These are phyloP conservation scores for Epinephelus coioides DNA, from an alignment of 2,797 vertebrate genomes.

Conservation along the genomic window DNA sequence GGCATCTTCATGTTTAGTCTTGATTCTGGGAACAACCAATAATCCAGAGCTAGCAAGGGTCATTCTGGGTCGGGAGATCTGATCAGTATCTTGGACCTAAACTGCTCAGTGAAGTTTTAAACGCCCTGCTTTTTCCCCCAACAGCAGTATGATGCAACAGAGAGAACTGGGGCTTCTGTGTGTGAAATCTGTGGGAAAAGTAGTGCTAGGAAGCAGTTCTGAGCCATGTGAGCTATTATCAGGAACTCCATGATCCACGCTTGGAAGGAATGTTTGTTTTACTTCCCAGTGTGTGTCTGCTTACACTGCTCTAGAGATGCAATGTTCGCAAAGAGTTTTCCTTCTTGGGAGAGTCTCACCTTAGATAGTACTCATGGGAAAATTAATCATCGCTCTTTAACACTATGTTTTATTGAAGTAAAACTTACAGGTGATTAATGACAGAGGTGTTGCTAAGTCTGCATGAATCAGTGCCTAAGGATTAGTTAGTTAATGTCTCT, in stretches of 20 bases:
- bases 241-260: conserved; percentile 32
- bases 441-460: not conserved
- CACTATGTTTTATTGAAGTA: conserved; percentile 4
- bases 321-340: conserved; percentile 1
- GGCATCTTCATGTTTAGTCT: too few species aligned
- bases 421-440: conserved; percentile 11
- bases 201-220: conserved; percentile 18
- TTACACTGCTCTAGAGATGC: conserved; percentile 6
- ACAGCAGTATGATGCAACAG: not conserved
- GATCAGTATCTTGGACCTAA: too few species aligned
- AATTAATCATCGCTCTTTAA: conserved; percentile 8
- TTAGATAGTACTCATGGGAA: too few species aligned
- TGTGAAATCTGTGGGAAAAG: conserved; percentile 31
- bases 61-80: too few species aligned
- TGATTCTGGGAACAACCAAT: too few species aligned
- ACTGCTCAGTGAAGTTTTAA: not conserved
- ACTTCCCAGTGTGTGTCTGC: conserved; percentile 26
- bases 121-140: not conserved
- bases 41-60: too few species aligned
- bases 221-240: conserved; percentile 45
- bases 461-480: not conserved
- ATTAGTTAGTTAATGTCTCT: conserved; percentile 5
- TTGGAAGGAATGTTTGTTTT: conserved; percentile 60
- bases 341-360: not conserved
- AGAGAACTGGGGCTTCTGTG: conserved; percentile 13